Evolutionary conservation across 2,113 vertebrate genomes (phyloP), one percentile per base, ranked within the genome.

Genomic region (Myxocyprinus asiaticus): DNA sequence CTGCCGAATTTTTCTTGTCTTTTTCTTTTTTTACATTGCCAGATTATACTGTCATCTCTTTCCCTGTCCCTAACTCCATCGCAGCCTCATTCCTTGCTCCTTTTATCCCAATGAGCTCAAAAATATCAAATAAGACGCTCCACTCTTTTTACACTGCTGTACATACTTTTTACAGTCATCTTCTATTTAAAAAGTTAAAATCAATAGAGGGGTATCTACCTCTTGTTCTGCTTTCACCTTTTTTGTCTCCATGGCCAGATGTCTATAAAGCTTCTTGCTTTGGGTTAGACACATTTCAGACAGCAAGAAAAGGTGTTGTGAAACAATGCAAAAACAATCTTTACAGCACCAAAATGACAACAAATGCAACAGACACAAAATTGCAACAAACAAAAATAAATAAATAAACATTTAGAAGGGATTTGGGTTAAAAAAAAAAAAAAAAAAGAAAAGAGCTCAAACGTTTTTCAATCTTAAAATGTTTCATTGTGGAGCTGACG

Each of bases 1-100:
- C 22, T 92, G 93, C 94, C 93, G 92, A 93, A 77, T 84, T 77
- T 69, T 45, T 69, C 69, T 77, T 17, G 12, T 50, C 69, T 66
- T 45, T 53, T 56, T 72, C 45, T 33, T 33, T 33, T n/a, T 33
- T 33, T 33, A 56, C 75, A 67, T 85, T 74, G 77, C 81, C 79
- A 84, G 89, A 86, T n/a, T 83, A 33, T 33, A 33, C 22, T 33
- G 22, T 33, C 3, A 72, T 85, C 77, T 51, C 76, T 22, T 67
- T 63, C 64, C 71, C 71, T 1, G 22, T 33, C 22, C 22, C 22
- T 33, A 33, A 33, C 22, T 33, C 22, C 22, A 33, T 33, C 3
- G 22, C 22, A 1, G 22, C 22, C 22, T 33, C 22, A 33, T 33
- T 33, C 22, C 22, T 33, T 33, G 22, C 22, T 33, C 22, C 22